These are phyloP conservation scores for Elephas maximus DNA, from an alignment of 2,113 vertebrate genomes.

Conservation along the genomic window DNA sequence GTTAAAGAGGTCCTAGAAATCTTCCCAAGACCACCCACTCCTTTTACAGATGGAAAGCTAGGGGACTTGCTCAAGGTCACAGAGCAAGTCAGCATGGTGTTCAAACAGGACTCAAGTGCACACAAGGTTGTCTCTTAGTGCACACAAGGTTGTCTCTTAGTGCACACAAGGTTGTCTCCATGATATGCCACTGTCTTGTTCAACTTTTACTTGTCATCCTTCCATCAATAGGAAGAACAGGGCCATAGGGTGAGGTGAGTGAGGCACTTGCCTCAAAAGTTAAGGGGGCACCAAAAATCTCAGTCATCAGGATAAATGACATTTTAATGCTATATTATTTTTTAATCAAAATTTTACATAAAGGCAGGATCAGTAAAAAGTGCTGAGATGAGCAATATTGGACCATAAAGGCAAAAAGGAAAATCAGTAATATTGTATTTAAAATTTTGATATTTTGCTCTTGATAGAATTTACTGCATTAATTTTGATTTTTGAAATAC, in stretches of 20 bases:
- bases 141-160: neutral
- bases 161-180: neutral
- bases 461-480: too few species aligned
- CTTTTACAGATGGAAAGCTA: too few species aligned
- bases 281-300: neutral
- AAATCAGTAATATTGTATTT: neutral
- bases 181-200: neutral
- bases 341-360: neutral
- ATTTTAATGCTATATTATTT: neutral
- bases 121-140: neutral
- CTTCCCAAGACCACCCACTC: neutral
- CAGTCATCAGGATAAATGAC: neutral
- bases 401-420: neutral
- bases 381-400: neutral
- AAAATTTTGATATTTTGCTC: too few species aligned
- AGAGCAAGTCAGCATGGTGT: neutral
- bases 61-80: too few species aligned
- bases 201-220: neutral
- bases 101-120: neutral
- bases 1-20: neutral
- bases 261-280: neutral
- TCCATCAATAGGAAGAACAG: neutral
- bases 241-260: neutral
- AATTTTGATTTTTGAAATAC: too few species aligned
- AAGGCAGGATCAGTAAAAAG: neutral